phyloP scores from a whole-genome alignment of 1,140 invertebrate species.

The Nixonia krombeini region DNA sequence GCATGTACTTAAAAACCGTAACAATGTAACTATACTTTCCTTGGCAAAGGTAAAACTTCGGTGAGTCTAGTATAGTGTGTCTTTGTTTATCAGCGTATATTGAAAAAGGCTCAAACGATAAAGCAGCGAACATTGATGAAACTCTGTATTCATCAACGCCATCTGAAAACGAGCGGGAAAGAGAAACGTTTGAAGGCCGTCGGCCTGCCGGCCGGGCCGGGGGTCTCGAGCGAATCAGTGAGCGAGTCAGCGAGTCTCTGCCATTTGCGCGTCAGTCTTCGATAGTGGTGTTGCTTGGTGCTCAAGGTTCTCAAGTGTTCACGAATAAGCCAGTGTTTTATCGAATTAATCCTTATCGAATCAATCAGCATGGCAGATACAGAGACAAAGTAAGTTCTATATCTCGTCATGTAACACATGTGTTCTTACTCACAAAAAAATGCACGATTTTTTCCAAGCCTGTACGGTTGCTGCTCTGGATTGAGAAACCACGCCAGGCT shows the following conservation, averaged over 20 bases:
- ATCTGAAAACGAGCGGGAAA: slow-evolving; percentile 69
- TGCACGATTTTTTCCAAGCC: too few species aligned
- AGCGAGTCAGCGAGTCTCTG: slow-evolving; percentile 61
- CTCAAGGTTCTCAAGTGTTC: slow-evolving; percentile 27
- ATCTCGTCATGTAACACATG: slow-evolving; percentile 8
- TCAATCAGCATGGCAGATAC: slow-evolving; percentile 63
- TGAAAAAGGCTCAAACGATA: not conserved
- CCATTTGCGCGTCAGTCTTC: slow-evolving; percentile 69
- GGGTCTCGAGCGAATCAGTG: slow-evolving; percentile 60
- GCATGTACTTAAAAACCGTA: too few species aligned
- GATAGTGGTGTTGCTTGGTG: slow-evolving; percentile 58
- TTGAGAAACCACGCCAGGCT: slow-evolving; percentile 32
- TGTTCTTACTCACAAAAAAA: too few species aligned
- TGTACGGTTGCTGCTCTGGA: not conserved
- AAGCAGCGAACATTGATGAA: not conserved
- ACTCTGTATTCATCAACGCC: slow-evolving; percentile 42
- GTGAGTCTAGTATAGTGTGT: not conserved
- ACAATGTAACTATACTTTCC: too few species aligned
- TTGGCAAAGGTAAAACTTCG: too few species aligned
- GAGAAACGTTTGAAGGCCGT: slow-evolving; percentile 68
- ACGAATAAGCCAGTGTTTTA: slow-evolving; percentile 29
- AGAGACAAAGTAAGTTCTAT: slow-evolving; percentile 65
- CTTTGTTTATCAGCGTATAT: not conserved
- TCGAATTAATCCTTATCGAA: slow-evolving; percentile 12
- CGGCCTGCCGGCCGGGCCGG: slow-evolving; percentile 63